These are phyloP conservation scores for Hipparchia semele DNA, from an alignment of 2,888 invertebrate species.

Conservation along the genomic window DNA sequence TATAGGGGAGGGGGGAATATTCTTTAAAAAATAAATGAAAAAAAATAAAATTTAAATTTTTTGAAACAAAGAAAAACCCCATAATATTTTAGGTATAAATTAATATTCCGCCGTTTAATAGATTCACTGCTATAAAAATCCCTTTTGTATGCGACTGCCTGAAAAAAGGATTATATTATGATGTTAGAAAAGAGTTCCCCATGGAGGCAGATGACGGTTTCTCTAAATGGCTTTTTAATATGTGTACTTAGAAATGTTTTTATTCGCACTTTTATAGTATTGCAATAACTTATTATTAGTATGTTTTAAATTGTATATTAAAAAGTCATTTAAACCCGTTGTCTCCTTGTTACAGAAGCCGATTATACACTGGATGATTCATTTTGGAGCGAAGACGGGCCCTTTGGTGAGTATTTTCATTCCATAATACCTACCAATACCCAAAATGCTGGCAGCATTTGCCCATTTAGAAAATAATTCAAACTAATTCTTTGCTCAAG, in stretches of 20 bases:
- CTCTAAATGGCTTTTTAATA: conserved; percentile 31
- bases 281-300: conserved; percentile 1
- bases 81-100: too few relatives aligned
- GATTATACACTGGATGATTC: conserved; percentile 96
- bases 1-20: too few relatives aligned
- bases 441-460: too few relatives aligned
- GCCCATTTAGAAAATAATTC: too few relatives aligned
- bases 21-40: too few relatives aligned
- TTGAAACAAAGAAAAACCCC: too few relatives aligned
- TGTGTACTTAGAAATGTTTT: not conserved
- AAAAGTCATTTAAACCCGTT: conserved; percentile 37
- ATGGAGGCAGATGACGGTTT: conserved; percentile 15
- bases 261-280: conserved; percentile 3
- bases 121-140: not conserved
- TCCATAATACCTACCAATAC: too few relatives aligned
- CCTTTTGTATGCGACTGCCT: too few relatives aligned
- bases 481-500: too few relatives aligned
- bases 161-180: not conserved
- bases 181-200: not conserved
- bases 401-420: conserved; percentile 88
- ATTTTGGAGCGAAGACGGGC: conserved; percentile 96
- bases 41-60: too few relatives aligned
- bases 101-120: too few relatives aligned
- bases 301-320: conserved; percentile 23
- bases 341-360: conserved; percentile 89